These are phyloP conservation scores for Epinephelus lanceolatus DNA, from an alignment of 2,113 vertebrate species.

Conservation along the genomic window DNA sequence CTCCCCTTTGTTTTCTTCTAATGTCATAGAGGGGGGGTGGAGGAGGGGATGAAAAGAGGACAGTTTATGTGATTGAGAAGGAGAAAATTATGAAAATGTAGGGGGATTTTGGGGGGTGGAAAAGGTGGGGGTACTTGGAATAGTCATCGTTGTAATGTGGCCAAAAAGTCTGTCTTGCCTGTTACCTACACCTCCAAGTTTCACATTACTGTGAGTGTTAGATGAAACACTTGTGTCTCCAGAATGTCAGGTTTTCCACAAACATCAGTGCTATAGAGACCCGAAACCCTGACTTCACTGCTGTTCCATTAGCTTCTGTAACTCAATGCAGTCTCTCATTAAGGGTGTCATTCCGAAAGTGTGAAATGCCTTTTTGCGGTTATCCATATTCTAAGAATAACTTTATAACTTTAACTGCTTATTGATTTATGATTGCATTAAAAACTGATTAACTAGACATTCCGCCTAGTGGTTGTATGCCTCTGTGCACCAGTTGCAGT, in stretches of 20 bases:
- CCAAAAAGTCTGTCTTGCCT: conserved; percentile 23
- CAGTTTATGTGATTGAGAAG: conserved; percentile 11
- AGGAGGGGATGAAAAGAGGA: background rate
- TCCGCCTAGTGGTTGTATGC: no score
- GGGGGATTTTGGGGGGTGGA: background rate
- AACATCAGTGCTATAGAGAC: background rate
- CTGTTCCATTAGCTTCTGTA: background rate
- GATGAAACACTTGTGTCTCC: conserved; percentile 7
- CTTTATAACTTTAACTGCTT: no score
- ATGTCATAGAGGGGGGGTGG: background rate
- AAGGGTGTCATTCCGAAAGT: background rate
- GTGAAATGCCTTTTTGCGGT: background rate
- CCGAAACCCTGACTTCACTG: background rate
- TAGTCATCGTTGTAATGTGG: conserved; percentile 10
- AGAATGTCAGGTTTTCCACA: conserved; percentile 16
- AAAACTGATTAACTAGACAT: no score
- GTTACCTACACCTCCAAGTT: conserved; percentile 12
- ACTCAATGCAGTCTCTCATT: background rate
- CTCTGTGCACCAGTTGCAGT: no score
- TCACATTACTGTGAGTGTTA: conserved; percentile 27
- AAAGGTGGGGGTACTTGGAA: background rate
- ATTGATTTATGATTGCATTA: no score
- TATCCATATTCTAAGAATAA: background rate
- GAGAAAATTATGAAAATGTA: conserved; percentile 11
- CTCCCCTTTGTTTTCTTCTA: conserved; percentile 10